Percentiles rank a stretch among this genome's conserved stretches.
Conservation (phyloP, 2,797 vertebrate species). For the Pseudopleuronectes americanus region DNA sequence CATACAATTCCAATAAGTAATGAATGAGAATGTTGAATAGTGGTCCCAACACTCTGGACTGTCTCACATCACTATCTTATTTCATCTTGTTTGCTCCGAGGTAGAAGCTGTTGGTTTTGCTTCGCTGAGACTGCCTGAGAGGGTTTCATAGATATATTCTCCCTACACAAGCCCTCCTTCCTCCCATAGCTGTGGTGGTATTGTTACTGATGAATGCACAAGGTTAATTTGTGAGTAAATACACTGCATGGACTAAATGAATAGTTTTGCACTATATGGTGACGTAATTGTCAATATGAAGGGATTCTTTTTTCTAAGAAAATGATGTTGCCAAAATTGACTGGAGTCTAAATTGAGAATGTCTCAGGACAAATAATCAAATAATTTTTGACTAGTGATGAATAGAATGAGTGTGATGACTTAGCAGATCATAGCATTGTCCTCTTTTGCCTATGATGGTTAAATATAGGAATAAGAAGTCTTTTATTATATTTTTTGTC, state of each 20-base stretch:
- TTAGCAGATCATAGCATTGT: no score
- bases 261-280: constrained; percentile 53
- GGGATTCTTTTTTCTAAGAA: neutral
- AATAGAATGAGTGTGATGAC: no score
- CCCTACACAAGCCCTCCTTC: constrained; percentile 12
- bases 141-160: constrained; percentile 6
- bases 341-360: constrained; percentile 7
- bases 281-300: constrained; percentile 28
- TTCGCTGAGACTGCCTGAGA: neutral
- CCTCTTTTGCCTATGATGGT: no score
- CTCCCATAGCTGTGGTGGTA: constrained; percentile 30
- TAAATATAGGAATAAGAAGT: no score
- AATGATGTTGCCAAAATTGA: neutral
- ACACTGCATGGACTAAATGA: constrained; percentile 42
- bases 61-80: neutral
- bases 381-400: no score
- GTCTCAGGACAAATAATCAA: neutral
- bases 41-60: neutral
- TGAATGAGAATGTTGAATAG: neutral
- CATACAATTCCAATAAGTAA: no score
- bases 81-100: constrained; percentile 1
- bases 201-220: constrained; percentile 44
- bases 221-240: constrained; percentile 38
- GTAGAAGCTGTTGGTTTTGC: no score
- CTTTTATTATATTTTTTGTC: no score